Base-by-base conservation (phyloP, 92 coral and sea anemone genomes). In the Epizoanthus illoricatus region DNA sequence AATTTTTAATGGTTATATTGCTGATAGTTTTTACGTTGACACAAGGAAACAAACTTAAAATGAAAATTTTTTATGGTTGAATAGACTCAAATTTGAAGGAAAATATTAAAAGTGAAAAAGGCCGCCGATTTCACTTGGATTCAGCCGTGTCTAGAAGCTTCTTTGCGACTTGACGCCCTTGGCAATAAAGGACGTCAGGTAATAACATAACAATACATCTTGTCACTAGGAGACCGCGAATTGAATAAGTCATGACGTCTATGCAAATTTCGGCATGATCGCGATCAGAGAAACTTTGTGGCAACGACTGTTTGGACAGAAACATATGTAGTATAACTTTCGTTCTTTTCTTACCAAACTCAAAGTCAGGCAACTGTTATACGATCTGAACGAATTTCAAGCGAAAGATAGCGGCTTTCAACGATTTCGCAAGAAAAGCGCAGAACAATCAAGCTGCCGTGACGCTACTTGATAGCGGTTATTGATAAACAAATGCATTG, bases 401-500 rank as follows among this genome's bases (percentile, higher is more conserved):
- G 55, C 55, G 11, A 47, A 11, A 47, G 2, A 1, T 20, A 69
- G 71, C 63, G 61, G 20, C 64, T 63, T 76, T 11, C 36, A 62
- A 61, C 19, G 11, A 76, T 63, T 42, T 62, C 40, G 81, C 70
- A 39, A 41, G 71, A 76, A 63, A 63, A n/a, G 43, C 17, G 13
- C 41, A 76, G 64, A 52, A 66, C 41, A 62, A 76, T 42, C 71
- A 42, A 60, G 69, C 59, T 76, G 59, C 81, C 81, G 81, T 76
- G 81, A 76, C 81, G 81, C 40, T 11, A 18, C 69, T 84, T 87
- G 91, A 88, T 83, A 87, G 89, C 91, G 91, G 91, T 84, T 92
- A 88, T 92, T 85, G 97, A 90, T 90, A 87, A 90, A 90, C 92
- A 90, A 89, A 62, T 11, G n/a, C 59, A 76, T 62, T 76, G 81